Evolutionary conservation across 1,140 invertebrate genomes (phyloP).

Genomic region (Nixonia krombeini): DNA sequence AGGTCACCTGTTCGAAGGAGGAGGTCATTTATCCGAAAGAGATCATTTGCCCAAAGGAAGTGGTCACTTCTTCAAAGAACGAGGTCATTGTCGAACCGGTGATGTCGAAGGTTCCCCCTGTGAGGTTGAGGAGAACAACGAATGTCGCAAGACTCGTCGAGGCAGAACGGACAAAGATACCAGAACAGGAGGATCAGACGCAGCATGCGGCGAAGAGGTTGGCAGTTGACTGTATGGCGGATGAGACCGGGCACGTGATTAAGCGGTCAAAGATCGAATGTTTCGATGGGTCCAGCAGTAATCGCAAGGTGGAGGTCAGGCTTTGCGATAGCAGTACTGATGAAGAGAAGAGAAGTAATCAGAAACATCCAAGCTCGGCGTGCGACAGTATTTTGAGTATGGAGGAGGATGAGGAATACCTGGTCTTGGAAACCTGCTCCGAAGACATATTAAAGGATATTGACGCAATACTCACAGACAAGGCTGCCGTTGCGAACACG

Average conservation of each 20-base stretch:
- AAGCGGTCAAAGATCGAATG: background rate
- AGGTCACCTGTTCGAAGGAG: no score
- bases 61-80: background rate
- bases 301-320: slow-evolving; percentile 50
- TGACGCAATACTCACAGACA: slow-evolving; percentile 56
- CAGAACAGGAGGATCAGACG: background rate
- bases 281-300: background rate
- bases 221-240: background rate
- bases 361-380: no score
- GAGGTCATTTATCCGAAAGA: background rate
- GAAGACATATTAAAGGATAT: slow-evolving; percentile 68
- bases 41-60: no score
- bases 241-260: background rate
- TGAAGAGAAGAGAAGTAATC: slow-evolving; percentile 24
- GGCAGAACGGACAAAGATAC: background rate
- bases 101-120: slow-evolving; percentile 43
- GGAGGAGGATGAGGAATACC: slow-evolving; percentile 46
- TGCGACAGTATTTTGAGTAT: slow-evolving; percentile 25
- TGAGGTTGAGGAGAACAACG: slow-evolving; percentile 47
- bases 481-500: background rate
- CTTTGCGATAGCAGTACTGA: slow-evolving; percentile 61
- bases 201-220: background rate
- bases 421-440: slow-evolving; percentile 47
- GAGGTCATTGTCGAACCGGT: background rate
- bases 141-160: slow-evolving; percentile 11